Conservation (phyloP, 2,888 invertebrate species). For the Anarsia innoxiella region DNA sequence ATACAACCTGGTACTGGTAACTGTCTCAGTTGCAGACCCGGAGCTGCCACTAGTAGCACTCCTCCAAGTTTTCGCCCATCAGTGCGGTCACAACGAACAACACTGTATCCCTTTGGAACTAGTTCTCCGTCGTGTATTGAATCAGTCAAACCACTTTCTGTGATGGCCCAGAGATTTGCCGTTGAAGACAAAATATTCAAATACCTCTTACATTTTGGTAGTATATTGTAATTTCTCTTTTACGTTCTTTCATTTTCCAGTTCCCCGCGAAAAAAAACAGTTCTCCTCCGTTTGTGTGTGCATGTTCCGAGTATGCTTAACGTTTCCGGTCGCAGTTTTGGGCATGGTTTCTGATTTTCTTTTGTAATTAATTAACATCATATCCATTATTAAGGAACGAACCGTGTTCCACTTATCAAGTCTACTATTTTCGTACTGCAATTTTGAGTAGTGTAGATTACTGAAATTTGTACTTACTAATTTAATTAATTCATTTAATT, state of each 20-base stretch:
- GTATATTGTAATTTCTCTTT: not conserved
- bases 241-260: not conserved
- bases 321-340: too few relatives aligned
- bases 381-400: not conserved
- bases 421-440: not conserved
- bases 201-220: constrained; percentile 15
- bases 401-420: not conserved
- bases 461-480: not conserved
- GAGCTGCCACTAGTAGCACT: constrained; percentile 1
- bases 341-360: too few relatives aligned
- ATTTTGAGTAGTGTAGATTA: not conserved
- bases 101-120: constrained; percentile 13
- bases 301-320: not conserved
- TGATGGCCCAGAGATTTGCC: constrained; percentile 21
- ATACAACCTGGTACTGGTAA: not conserved
- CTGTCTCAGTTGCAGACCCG: not conserved
- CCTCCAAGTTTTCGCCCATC: constrained; percentile 20
- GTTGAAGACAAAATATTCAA: constrained; percentile 5
- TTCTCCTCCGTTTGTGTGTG: not conserved
- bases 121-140: constrained; percentile 20
- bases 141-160: constrained; percentile 19
- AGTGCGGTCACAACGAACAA: constrained; percentile 18
- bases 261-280: constrained; percentile 4
- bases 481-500: not conserved
- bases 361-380: not conserved